phyloP scores from a whole-genome alignment of 2,113 vertebrate genomes.

The Centropus bengalensis region DNA sequence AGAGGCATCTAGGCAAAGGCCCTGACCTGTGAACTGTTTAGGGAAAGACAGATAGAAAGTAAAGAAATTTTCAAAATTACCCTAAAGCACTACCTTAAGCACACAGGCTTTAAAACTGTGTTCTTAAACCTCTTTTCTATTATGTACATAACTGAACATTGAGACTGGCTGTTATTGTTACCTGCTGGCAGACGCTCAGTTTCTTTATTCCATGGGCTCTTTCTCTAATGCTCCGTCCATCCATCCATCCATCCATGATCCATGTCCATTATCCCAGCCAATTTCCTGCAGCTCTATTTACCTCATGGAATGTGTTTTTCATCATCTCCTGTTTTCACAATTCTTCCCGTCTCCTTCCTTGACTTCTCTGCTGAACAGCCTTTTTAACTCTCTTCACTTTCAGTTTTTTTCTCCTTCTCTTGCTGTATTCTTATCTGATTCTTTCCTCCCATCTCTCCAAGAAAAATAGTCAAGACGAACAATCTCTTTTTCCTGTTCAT shows the following conservation, averaged over 20 bases:
- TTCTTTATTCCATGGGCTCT: background rate
- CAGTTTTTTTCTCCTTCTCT: background rate
- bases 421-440: background rate
- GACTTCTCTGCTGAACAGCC: background rate
- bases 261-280: background rate
- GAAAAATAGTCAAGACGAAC: background rate
- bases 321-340: background rate
- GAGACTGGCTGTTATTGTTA: background rate
- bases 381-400: slow-evolving; percentile 9
- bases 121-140: background rate
- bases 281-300: background rate
- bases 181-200: fast-evolving
- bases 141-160: background rate
- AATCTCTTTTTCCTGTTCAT: background rate
- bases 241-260: background rate
- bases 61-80: background rate
- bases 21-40: background rate
- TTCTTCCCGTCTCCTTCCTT: background rate
- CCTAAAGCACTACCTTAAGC: background rate
- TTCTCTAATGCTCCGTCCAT: background rate
- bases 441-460: background rate
- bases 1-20: background rate
- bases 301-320: background rate
- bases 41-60: background rate
- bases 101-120: background rate